A percentile compares a stretch with the other conserved stretches of the same genome.
Conservation (phyloP, 2,888 invertebrate genomes). For the Glaucopsyche alexis region DNA sequence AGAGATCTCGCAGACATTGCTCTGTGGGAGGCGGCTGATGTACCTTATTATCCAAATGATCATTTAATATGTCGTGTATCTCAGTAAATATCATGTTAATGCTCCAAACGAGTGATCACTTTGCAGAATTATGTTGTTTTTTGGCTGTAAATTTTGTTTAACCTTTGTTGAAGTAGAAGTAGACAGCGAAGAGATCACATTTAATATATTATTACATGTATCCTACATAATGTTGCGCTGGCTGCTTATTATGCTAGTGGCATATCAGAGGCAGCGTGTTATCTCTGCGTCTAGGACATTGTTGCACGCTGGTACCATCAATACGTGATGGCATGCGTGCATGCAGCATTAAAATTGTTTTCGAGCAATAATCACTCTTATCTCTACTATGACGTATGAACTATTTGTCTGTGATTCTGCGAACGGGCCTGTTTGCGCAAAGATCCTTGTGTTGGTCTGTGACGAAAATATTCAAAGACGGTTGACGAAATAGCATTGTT, state of each 20-base stretch:
- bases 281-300: conserved; percentile 49
- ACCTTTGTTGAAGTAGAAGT: neutral
- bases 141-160: neutral
- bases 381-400: conserved; percentile 20
- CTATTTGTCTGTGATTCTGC: conserved; percentile 19
- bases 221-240: conserved; percentile 31
- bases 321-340: conserved; percentile 50
- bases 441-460: conserved; percentile 26
- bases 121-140: neutral
- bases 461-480: conserved; percentile 21
- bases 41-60: conserved; percentile 13
- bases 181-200: neutral
- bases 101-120: conserved; percentile 12
- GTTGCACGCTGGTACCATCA: conserved; percentile 54
- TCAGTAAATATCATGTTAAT: conserved; percentile 13
- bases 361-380: conserved; percentile 35
- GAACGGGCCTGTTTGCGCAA: conserved; percentile 15
- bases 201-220: conserved; percentile 10
- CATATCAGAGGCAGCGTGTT: conserved; percentile 56
- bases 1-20: conserved; percentile 39
- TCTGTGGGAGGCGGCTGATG: conserved; percentile 34
- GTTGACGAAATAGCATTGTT: conserved; percentile 26
- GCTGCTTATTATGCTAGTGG: conserved; percentile 45
- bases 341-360: conserved; percentile 30
- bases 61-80: neutral